Evolutionary conservation across 2,113 vertebrate species (phyloP), one percentile per base, ranked within the genome.

Genomic region (Ophiodon elongatus): DNA sequence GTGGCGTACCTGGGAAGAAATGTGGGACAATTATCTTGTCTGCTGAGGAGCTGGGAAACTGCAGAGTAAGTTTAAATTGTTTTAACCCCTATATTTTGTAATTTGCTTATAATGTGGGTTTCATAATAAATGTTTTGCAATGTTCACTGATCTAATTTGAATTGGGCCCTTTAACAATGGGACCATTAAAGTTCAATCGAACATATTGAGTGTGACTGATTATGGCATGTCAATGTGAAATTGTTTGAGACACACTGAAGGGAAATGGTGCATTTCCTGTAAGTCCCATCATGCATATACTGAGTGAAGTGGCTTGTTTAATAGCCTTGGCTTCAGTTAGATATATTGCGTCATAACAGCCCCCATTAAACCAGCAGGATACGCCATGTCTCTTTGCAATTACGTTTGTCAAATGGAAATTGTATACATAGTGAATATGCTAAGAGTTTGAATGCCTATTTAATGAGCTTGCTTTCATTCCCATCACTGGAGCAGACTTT

Each of bases 11-110:
- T 0, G 97, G 97, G 83, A 99, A 98, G 93, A 98, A 97, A 82
- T 99, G 98, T n/a, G 98, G 98, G 73, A 96, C 95, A 87, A 96
- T 99, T 85, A 95, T 99, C 90, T 91, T 99, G 84, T 96, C 97
- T 0, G 98, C 96, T 0, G 98, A 99, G 90, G 98, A 99, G 93
- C 84, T 99, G 84, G 97, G 97, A 82, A 98, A 99, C 94, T 99
- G 98, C 81, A 91, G 98, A 95, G 98, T 99, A 91, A 98, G 98
- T 95, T 1, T 0, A 29, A 47, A 78, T 72, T 14, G 33, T 63
- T 73, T 72, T 8, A 35, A 65, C 41, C 6, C 10, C 7, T 57
- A 15, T 60, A 14, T 56, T 23, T 60, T 82, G 31, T 59, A 41
- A 27, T 74, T 45, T 35, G 25, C 41, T 67, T 27, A 50, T 45